Conservation (phyloP, 2,113 vertebrate species). For the Vicugna pacos region DNA sequence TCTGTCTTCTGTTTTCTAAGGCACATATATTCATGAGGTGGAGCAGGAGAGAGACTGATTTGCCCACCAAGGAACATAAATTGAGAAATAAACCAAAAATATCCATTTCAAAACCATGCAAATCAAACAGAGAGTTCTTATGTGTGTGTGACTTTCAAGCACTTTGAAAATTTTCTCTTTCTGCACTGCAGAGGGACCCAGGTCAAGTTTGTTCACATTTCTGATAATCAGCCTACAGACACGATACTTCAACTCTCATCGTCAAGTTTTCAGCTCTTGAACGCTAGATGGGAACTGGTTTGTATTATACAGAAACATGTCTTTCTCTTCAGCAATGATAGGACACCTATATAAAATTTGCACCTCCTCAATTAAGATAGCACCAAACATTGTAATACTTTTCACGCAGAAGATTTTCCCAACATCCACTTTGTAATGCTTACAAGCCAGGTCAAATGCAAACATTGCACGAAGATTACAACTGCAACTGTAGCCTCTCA, state of each 20-base stretch:
- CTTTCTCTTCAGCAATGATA: not conserved
- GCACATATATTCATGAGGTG: not conserved
- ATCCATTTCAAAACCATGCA: conserved; percentile 9
- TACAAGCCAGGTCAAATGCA: not conserved
- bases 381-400: not conserved
- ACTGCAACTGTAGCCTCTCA: not conserved
- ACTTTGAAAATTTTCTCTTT: conserved; percentile 31
- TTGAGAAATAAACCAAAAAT: not conserved
- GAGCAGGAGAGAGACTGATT: not conserved
- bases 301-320: not conserved
- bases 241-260: not conserved
- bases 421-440: not conserved
- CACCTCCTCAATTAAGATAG: not conserved
- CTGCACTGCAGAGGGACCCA: not conserved
- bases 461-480: not conserved
- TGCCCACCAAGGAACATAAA: not conserved
- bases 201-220: not conserved
- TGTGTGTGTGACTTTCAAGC: not conserved
- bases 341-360: not conserved
- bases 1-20: not conserved
- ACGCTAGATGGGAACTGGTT: not conserved
- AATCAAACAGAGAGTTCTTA: not conserved
- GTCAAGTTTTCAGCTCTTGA: not conserved
- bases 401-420: not conserved
- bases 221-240: not conserved